These are phyloP conservation scores for Tipula confusa DNA, from an alignment of 2,888 invertebrate species.

Conservation along the genomic window DNA sequence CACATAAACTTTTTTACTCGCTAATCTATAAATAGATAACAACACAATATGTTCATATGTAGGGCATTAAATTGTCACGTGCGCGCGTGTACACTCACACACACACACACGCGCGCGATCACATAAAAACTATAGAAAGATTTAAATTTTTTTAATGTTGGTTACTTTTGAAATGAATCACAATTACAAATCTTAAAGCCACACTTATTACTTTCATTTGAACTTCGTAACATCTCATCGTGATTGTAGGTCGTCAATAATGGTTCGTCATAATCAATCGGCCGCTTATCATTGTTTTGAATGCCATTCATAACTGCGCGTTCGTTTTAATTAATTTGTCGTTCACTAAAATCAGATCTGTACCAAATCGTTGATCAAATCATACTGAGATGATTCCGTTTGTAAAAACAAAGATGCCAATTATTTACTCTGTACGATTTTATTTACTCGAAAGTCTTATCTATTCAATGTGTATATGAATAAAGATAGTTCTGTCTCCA, in stretches of 20 bases:
- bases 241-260: neutral
- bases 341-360: neutral
- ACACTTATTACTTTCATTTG: constrained; percentile 56
- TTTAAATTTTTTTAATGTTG: neutral
- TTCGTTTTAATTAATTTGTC: neutral
- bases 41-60: neutral
- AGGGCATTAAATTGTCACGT: neutral
- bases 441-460: neutral
- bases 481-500: neutral
- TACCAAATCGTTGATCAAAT: neutral
- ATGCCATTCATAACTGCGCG: neutral
- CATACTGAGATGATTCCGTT: neutral
- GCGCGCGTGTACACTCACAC: neutral
- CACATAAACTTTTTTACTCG: constrained; percentile 57
- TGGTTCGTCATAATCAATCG: neutral
- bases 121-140: neutral
- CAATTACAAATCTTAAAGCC: constrained; percentile 55
- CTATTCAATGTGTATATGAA: neutral
- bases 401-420: neutral
- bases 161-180: constrained; percentile 50
- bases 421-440: neutral
- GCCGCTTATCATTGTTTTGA: neutral
- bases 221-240: constrained; percentile 5
- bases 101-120: neutral
- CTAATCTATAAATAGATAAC: constrained; percentile 43